Percentiles rank a stretch among this genome's conserved stretches.
Conservation (phyloP, 2,113 vertebrate species). For the Talpa occidentalis region DNA sequence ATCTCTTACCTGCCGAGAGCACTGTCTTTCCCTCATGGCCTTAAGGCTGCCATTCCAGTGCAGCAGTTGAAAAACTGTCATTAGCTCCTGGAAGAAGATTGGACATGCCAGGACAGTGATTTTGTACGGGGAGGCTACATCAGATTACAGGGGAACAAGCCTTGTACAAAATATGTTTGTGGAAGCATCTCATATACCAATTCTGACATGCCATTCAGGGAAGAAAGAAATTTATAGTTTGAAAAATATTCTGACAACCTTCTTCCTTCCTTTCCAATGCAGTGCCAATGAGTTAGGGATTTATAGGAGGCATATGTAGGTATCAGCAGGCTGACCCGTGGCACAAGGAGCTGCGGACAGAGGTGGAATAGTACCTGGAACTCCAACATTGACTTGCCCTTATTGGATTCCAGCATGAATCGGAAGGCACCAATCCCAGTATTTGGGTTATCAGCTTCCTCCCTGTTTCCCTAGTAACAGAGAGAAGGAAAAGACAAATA, state of each 20-base stretch:
- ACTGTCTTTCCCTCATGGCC: conserved; percentile 98
- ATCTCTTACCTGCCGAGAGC: conserved; percentile 94
- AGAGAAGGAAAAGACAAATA: conserved; percentile 54
- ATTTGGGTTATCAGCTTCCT: conserved; percentile 97
- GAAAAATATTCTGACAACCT: conserved; percentile 21
- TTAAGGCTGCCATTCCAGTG: conserved; percentile 99
- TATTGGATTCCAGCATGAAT: conserved; percentile 99
- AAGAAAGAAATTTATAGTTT: neutral
- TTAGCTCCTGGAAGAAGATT: conserved; percentile 92
- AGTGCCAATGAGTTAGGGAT: neutral
- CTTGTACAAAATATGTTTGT: conserved; percentile 23
- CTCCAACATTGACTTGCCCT: conserved; percentile 98
- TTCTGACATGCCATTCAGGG: neutral
- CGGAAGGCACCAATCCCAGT: conserved; percentile 98
- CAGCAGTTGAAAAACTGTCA: conserved; percentile 98
- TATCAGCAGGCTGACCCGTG: neutral
- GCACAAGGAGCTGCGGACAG: neutral
- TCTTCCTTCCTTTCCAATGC: neutral
- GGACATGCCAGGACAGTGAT: neutral
- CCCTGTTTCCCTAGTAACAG: conserved; percentile 92
- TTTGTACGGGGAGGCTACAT: neutral
- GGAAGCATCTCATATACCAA: neutral
- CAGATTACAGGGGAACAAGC: neutral
- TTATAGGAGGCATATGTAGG: neutral
- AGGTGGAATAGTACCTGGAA: conserved; percentile 91